Evolutionary conservation across 2,888 invertebrate species (phyloP), one percentile per base, ranked within the genome.

Genomic region (Epiblema foenella): DNA sequence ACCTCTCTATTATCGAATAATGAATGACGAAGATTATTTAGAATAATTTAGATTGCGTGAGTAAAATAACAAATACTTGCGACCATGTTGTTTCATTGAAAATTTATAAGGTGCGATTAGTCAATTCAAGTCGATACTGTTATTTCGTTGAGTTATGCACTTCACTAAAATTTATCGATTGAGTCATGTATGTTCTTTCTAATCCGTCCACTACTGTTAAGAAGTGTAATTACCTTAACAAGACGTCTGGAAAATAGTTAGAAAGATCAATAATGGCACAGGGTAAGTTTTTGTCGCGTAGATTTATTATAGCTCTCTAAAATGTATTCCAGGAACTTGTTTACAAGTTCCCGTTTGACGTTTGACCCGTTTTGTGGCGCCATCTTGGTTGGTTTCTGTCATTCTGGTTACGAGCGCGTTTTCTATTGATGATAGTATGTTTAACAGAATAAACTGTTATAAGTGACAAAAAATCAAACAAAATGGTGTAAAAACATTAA

Each of bases 301-400:
- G 60, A 68, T 77, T 76, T 65, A 67, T 51, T 49, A 66, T 58
- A 59, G 54, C 8, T 9, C 20, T 37, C 58, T 59, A 64, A 72
- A 75, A 66, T 69, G 24, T 29, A 71, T 64, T 75, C 74, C 57
- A 54, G 29, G 58, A 71, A 60, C 68, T 76, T 83, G 81, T 82
- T 81, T 82, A 81, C 76, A 83, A 78, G 68, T 75, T 74, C 69
- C 67, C 79, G 70, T 81, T 85, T 91, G 91, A 91, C 92, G 84
- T 89, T 80, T 86, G 84, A 80, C 78, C 63, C 73, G 75, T 76
- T 77, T 74, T 76, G 85, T 83, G 86, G 83, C 91, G 92, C 92
- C 92, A 93, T 92, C 88, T 92, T 91, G 85, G 29, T 29, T 29
- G 29, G 59, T 76, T 77, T 72, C 75, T 77, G 79, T 75, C 77